These are phyloP conservation scores for Morone chrysops DNA, from an alignment of 2,113 vertebrate species.

Conservation along the genomic window DNA sequence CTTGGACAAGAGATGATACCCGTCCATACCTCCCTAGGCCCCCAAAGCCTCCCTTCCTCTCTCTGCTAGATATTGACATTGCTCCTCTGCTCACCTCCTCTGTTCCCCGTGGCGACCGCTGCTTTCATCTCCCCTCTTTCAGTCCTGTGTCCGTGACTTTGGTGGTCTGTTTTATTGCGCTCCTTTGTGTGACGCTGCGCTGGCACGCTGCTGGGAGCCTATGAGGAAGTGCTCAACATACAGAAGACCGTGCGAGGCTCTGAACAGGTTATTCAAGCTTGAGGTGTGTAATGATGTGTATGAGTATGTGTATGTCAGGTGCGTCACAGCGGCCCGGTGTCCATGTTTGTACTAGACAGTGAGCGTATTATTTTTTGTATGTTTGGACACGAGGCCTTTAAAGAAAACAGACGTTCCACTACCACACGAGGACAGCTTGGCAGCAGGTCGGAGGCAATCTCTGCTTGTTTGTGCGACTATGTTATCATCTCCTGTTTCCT, in stretches of 20 bases:
- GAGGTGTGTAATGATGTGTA: conserved; percentile 39
- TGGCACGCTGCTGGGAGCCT: conserved; percentile 65
- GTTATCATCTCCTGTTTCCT: conserved; percentile 84
- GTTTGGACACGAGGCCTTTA: conserved; percentile 59
- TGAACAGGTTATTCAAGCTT: conserved; percentile 49
- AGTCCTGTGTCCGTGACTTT: conserved; percentile 74
- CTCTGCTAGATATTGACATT: conserved; percentile 70
- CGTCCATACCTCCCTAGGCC: conserved; percentile 72
- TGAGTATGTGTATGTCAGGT: conserved; percentile 20
- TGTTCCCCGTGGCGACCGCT: conserved; percentile 66
- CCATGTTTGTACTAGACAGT: conserved; percentile 35
- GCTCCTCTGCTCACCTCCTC: conserved; percentile 65
- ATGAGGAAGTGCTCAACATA: conserved; percentile 45
- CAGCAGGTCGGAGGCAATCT: conserved; percentile 71
- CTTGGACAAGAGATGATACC: conserved; percentile 67
- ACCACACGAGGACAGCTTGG: conserved; percentile 59
- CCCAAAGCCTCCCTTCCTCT: conserved; percentile 25
- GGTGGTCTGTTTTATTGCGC: conserved; percentile 70
- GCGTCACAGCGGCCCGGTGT: conserved; percentile 38
- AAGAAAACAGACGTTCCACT: conserved; percentile 66
- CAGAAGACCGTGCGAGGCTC: conserved; percentile 37
- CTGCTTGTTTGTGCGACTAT: conserved; percentile 78
- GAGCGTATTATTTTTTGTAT: conserved; percentile 40
- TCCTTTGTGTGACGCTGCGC: conserved; percentile 59
- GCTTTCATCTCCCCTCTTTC: conserved; percentile 74